Evolutionary conservation across 2,113 vertebrate species (phyloP).

Genomic region (Anarhynchus alexandrinus): DNA sequence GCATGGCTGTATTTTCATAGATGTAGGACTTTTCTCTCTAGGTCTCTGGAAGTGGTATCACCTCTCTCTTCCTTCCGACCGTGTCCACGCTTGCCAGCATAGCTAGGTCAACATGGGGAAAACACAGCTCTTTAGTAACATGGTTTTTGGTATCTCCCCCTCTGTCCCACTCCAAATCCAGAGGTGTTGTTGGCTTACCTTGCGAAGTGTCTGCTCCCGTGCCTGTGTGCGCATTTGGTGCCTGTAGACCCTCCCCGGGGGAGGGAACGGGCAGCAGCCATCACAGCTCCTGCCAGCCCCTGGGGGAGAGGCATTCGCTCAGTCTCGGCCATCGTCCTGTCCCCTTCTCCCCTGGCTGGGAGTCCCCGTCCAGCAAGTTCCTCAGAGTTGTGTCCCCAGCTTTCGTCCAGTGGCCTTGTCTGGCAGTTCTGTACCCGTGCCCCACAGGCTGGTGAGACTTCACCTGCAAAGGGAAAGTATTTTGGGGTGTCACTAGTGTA

Average conservation of each 20-base stretch:
- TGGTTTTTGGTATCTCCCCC: background rate
- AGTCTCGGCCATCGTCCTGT: background rate
- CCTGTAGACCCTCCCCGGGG: background rate
- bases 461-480: background rate
- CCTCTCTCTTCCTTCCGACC: background rate
- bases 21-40: background rate
- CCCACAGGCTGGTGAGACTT: too few relatives aligned
- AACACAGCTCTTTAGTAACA: background rate
- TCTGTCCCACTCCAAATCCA: background rate
- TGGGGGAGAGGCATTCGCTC: background rate
- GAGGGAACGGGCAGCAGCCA: background rate
- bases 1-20: background rate
- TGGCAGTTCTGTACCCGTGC: background rate
- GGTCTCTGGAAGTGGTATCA: background rate
- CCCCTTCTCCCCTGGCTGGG: background rate
- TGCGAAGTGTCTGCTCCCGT: background rate
- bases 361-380: background rate
- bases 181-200: background rate
- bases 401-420: accelerated
- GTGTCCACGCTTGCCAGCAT: background rate
- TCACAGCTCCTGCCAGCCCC: background rate
- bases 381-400: background rate
- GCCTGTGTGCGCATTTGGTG: accelerated
- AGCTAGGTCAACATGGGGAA: background rate
- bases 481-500: background rate